Conservation (phyloP, 2,113 vertebrate species). For the Salvelinus alpinus region DNA sequence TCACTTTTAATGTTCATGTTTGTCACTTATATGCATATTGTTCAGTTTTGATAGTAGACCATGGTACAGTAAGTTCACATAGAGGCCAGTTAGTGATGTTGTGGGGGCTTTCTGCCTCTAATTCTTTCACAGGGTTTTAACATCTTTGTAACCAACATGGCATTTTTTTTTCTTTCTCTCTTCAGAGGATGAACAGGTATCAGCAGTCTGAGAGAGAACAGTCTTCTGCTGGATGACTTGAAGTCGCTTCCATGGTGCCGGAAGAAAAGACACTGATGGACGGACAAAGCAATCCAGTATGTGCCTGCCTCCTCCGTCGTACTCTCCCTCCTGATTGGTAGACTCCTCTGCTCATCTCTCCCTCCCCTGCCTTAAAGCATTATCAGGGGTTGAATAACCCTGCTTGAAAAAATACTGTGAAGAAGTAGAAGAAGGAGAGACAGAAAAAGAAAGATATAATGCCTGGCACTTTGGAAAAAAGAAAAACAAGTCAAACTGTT, state of each 20-base stretch:
- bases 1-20: neutral
- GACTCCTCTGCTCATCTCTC: conserved; percentile 81
- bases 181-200: conserved; percentile 95
- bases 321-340: conserved; percentile 75
- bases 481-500: conserved; percentile 61
- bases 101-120: neutral
- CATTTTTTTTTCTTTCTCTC: neutral
- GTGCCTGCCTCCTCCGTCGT: conserved; percentile 78
- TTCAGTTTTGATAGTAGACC: too few species aligned
- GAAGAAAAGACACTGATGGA: conserved; percentile 75
- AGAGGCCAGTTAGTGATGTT: neutral
- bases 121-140: too few species aligned
- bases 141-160: too few species aligned
- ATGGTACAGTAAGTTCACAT: too few species aligned
- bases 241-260: conserved; percentile 72
- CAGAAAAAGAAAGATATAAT: conserved; percentile 28
- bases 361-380: conserved; percentile 96
- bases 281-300: conserved; percentile 56
- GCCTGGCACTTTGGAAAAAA: conserved; percentile 70
- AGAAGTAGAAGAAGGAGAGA: conserved; percentile 54
- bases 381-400: conserved; percentile 84
- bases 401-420: conserved; percentile 96
- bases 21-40: neutral
- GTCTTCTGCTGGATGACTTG: conserved; percentile 49
- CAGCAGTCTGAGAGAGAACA: conserved; percentile 84